Conservation (phyloP, 2,797 vertebrate species). For the Sphaeramia orbicularis region DNA sequence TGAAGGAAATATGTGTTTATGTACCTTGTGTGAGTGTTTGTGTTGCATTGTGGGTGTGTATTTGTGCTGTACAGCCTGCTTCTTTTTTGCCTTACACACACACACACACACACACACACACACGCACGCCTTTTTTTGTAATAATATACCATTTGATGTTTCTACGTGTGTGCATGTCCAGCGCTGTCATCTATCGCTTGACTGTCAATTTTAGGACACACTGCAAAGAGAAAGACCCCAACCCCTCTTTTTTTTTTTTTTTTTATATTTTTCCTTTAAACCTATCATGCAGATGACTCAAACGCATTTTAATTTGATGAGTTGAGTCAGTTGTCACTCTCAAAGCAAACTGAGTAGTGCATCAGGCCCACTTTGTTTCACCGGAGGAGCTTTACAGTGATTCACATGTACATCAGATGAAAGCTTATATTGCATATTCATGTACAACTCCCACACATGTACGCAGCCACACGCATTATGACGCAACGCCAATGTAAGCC, state of each 20-base stretch:
- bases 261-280: too few species aligned
- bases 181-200: too few species aligned
- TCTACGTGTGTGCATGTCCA: conserved; percentile 6
- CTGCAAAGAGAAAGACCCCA: too few species aligned
- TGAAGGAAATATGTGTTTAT: conserved; percentile 26
- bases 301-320: conserved; percentile 18
- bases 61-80: conserved; percentile 3
- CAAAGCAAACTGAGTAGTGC: conserved; percentile 23
- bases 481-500: conserved; percentile 49
- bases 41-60: conserved; percentile 19
- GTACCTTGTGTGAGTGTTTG: conserved; percentile 13
- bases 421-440: conserved; percentile 46
- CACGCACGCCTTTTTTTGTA: neutral
- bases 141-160: conserved; percentile 30
- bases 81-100: neutral
- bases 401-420: conserved; percentile 23
- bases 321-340: conserved; percentile 28
- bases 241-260: too few species aligned
- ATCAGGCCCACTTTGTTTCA: conserved; percentile 17
- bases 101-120: too few species aligned
- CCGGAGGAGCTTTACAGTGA: conserved; percentile 22
- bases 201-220: too few species aligned
- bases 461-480: neutral
- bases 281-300: conserved; percentile 14
- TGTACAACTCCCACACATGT: conserved; percentile 35